Conservation (phyloP, 2,888 invertebrate genomes). For the Cinara cedri region DNA sequence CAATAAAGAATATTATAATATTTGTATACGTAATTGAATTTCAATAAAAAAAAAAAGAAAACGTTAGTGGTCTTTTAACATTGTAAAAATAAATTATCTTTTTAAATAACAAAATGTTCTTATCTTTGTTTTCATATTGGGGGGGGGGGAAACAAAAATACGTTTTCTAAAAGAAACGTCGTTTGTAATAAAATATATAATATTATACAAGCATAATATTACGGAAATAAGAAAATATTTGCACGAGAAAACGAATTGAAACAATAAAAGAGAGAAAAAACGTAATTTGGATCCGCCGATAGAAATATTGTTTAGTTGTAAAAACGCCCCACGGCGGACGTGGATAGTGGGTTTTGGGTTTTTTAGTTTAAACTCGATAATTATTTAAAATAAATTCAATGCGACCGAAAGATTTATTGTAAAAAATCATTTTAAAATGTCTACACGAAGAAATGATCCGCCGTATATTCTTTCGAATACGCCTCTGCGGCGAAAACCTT, state of each 20-base stretch:
- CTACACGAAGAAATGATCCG: no score
- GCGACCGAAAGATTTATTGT: no score
- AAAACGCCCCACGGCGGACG: neutral
- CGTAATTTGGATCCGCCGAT: neutral
- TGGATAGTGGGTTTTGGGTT: neutral
- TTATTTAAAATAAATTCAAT: no score
- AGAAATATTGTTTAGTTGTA: no score
- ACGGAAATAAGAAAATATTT: neutral
- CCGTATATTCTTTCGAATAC: no score
- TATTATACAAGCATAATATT: neutral
- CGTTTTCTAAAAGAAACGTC: neutral
- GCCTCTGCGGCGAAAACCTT: no score
- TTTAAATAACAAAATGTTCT: neutral
- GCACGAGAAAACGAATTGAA: neutral
- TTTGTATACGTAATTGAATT: neutral
- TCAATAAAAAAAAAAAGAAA: neutral
- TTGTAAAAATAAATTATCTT: neutral
- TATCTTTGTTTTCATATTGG: neutral
- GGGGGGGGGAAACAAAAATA: neutral
- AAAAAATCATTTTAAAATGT: no score
- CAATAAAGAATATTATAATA: neutral
- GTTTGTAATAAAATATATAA: neutral
- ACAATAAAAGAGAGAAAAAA: neutral
- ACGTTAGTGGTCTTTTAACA: neutral
- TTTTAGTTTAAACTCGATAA: no score